These are phyloP conservation scores for Callopanchax toddi DNA, from an alignment of 2,113 vertebrate species.

Conservation along the genomic window DNA sequence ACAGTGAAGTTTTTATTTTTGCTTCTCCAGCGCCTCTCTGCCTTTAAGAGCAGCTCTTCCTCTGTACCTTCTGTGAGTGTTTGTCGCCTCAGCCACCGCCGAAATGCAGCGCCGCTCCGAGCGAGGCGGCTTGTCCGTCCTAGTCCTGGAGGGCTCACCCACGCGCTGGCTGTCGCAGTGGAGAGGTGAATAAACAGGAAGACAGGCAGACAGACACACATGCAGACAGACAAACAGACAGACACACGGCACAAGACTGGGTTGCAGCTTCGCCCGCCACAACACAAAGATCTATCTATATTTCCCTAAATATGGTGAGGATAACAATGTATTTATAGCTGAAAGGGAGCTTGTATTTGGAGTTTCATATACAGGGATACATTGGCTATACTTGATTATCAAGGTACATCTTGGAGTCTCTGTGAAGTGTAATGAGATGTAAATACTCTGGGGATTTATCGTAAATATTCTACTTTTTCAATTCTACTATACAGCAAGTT, in stretches of 20 bases:
- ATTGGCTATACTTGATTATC: constrained; percentile 76
- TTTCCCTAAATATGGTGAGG: constrained; percentile 71
- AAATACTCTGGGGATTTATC: constrained; percentile 47
- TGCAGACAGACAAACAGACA: constrained; percentile 45
- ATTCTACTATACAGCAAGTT: constrained; percentile 65
- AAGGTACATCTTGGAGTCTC: constrained; percentile 62
- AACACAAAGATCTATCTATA: constrained; percentile 74
- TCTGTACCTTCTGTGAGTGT: constrained; percentile 35
- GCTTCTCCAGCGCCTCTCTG: constrained; percentile 47
- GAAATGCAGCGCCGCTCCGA: constrained; percentile 27
- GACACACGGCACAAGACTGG: constrained; percentile 72
- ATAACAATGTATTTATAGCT: constrained; percentile 73
- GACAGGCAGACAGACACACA: constrained; percentile 62
- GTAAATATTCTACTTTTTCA: constrained; percentile 56
- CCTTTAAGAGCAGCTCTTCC: constrained; percentile 35
- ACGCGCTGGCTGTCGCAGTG: constrained; percentile 64
- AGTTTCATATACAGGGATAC: constrained; percentile 74
- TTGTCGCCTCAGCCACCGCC: constrained; percentile 48
- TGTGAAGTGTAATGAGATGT: constrained; percentile 42
- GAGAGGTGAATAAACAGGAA: constrained; percentile 68
- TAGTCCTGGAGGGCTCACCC: constrained; percentile 48
- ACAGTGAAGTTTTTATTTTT: constrained; percentile 65
- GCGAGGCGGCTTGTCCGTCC: no score
- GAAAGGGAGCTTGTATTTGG: constrained; percentile 67
- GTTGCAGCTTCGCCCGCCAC: constrained; percentile 54